Evolutionary conservation across 2,888 invertebrate genomes (phyloP).

Genomic region (Apoda limacodes): DNA sequence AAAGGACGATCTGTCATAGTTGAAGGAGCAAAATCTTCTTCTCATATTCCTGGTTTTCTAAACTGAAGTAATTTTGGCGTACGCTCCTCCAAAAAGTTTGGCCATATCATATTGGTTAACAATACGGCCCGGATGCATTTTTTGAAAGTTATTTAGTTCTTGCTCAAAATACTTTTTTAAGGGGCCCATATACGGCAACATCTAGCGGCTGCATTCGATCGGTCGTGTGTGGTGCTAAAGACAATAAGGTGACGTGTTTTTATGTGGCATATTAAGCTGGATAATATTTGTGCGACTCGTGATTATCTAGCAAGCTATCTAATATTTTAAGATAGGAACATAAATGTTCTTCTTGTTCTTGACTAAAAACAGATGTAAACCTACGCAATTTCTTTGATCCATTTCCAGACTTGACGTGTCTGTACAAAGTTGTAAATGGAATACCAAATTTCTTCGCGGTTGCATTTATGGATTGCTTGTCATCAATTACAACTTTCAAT

Average conservation of each 20-base stretch:
- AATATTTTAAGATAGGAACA: constrained; percentile 18
- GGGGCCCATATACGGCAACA: constrained; percentile 18
- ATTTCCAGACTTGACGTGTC: constrained; percentile 16
- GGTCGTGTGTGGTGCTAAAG: constrained; percentile 16
- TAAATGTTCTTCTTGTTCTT: constrained; percentile 19
- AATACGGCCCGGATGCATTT: constrained; percentile 19
- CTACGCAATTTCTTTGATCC: constrained; percentile 15
- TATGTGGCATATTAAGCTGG: constrained; percentile 19
- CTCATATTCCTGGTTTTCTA: constrained; percentile 22
- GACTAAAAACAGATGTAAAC: constrained; percentile 19
- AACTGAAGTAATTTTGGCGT: constrained; percentile 14
- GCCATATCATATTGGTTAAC: constrained; percentile 17
- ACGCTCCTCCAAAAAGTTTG: constrained; percentile 17
- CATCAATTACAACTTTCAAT: constrained; percentile 19
- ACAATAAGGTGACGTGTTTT: constrained; percentile 22
- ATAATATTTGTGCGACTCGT: constrained; percentile 23
- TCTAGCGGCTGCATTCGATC: constrained; percentile 14
- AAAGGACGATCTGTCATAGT: constrained; percentile 14
- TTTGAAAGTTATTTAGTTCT: constrained; percentile 15
- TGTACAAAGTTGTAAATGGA: constrained; percentile 17
- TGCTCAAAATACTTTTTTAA: constrained; percentile 21
- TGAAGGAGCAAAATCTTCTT: constrained; percentile 22
- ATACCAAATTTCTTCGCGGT: constrained; percentile 19
- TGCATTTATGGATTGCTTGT: too few species aligned
- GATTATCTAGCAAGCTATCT: constrained; percentile 23